A percentile compares a stretch with the other conserved stretches of the same genome.
These are phyloP conservation scores for Telenomus remus DNA, from an alignment of 1,140 invertebrate species.

Conservation along the genomic window DNA sequence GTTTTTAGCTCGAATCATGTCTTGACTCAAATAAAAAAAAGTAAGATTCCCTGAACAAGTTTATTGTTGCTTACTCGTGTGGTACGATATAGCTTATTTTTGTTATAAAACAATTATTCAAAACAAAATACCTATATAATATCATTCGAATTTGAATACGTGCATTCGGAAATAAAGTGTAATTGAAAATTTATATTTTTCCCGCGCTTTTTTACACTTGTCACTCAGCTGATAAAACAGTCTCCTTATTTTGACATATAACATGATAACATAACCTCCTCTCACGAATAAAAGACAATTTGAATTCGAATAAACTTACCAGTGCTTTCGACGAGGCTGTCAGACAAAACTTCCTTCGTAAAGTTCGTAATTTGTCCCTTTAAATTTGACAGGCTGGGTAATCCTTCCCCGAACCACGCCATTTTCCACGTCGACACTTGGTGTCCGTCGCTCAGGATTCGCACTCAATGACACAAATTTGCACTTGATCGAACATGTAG, in stretches of 20 bases:
- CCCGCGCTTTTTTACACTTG: constrained; percentile 13
- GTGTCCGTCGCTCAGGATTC: constrained; percentile 8
- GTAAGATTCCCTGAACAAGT: too few species aligned
- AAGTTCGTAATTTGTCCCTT: constrained; percentile 86
- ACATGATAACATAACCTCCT: constrained; percentile 61
- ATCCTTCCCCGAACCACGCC: constrained; percentile 85
- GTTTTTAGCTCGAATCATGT: not conserved
- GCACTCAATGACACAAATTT: constrained; percentile 5
- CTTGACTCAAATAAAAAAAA: too few species aligned
- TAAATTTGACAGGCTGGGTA: constrained; percentile 81
- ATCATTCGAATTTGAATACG: too few species aligned
- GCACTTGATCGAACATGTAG: constrained; percentile 14
- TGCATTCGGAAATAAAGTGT: too few species aligned
- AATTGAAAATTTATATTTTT: constrained; percentile 3
- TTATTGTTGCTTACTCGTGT: too few species aligned
- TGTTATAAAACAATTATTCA: too few species aligned
- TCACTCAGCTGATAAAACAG: constrained; percentile 64
- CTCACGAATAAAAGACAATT: not conserved
- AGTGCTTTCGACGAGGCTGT: constrained; percentile 76
- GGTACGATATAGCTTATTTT: too few species aligned
- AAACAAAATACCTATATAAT: too few species aligned
- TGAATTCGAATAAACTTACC: constrained; percentile 67
- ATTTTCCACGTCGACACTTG: constrained; percentile 77
- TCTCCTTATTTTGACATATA: constrained; percentile 69
- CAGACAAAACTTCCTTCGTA: constrained; percentile 83